Conservation (phyloP, 1,140 invertebrate species). For the Penaeus vannamei region DNA sequence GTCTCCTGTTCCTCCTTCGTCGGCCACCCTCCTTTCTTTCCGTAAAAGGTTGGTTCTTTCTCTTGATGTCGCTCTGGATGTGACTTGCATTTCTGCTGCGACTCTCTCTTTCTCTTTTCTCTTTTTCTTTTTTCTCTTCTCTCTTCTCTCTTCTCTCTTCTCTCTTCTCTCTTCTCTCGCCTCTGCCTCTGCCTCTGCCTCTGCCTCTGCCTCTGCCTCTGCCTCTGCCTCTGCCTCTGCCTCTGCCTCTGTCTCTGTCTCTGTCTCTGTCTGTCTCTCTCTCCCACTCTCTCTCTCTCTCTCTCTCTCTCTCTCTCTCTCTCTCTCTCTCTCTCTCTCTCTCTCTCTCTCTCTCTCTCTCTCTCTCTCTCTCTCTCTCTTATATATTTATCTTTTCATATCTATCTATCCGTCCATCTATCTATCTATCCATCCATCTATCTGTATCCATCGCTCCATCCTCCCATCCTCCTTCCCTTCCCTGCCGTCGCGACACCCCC, state of each 20-base stretch:
- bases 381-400: neutral
- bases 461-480: neutral
- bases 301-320: slow-evolving; percentile 25
- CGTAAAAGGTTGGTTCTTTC: neutral
- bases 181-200: neutral
- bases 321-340: neutral
- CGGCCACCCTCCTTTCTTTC: neutral
- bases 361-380: neutral
- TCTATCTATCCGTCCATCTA: neutral
- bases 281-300: slow-evolving; percentile 21
- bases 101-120: neutral
- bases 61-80: neutral
- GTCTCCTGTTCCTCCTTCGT: neutral
- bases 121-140: neutral
- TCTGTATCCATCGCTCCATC: neutral
- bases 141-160: neutral
- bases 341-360: neutral
- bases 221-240: neutral
- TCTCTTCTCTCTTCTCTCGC: neutral
- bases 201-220: neutral
- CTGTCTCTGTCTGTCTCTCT: slow-evolving; percentile 7
- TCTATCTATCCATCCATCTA: neutral
- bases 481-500: neutral
- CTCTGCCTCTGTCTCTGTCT: neutral
- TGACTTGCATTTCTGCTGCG: neutral